A percentile compares a stretch with the other conserved stretches of the same genome.
Conservation (phyloP, 2,888 invertebrate genomes). For the Dryococelus australis region DNA sequence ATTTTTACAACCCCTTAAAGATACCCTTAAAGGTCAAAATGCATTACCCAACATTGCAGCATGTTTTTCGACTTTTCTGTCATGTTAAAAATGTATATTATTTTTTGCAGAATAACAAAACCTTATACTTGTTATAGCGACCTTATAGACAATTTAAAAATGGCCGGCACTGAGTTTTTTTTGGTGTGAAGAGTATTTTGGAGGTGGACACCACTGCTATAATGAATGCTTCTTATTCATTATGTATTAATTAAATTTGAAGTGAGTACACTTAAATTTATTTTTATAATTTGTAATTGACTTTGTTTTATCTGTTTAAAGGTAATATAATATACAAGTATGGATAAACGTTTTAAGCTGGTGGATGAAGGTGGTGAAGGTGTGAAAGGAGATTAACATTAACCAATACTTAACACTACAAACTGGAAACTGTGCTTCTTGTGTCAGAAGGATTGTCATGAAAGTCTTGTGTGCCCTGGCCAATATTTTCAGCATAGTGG, state of each 20-base stretch:
- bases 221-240: not conserved
- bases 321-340: not conserved
- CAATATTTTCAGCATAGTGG: not conserved
- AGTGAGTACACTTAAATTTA: not conserved
- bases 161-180: not conserved
- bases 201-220: not conserved
- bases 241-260: not conserved
- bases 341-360: not conserved
- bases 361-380: not conserved
- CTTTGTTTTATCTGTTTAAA: not conserved
- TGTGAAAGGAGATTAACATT: not conserved
- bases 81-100: not conserved
- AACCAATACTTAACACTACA: not conserved
- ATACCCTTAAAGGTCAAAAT: not conserved
- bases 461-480: not conserved
- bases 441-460: not conserved
- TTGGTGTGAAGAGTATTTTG: not conserved
- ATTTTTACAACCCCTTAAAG: constrained; percentile 18
- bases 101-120: not conserved
- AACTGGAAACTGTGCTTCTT: not conserved
- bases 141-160: not conserved
- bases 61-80: constrained; percentile 12
- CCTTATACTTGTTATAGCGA: not conserved
- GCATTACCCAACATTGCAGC: not conserved
- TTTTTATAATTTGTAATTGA: not conserved